Base-by-base conservation (phyloP, 2,888 invertebrate species). In the Lasius fuliginosus region DNA sequence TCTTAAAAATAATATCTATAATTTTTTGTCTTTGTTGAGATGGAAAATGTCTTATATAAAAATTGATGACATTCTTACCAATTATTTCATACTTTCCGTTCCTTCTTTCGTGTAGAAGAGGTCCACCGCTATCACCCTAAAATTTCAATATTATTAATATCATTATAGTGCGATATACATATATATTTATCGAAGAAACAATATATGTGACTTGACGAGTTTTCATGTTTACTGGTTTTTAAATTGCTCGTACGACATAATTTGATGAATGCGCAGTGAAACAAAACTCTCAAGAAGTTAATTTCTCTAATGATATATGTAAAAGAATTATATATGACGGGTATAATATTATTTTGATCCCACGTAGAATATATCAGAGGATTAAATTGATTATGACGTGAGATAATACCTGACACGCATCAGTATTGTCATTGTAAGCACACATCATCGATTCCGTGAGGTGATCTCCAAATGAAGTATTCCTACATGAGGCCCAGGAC, bases 71-170 rank as follows among this genome's bases (percentile, higher is more conserved):
- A 68, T 46, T 90, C 91, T 95, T 95, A 97, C 97, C 97, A 89
- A 96, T 95, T 92, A 96, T 95, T 82, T 96, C 96, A 92, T 96
- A 96, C 93, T 95, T 95, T 85, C 96, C 96, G 83, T 95, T 95
- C 8, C 94, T 91, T 91, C 96, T 95, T 92, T 96, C 95, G 4
- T 95, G 95, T 42, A 96, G 87, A 65, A 97, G 93, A 0, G 97
- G 97, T 2, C 97, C 97, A 27, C 97, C 97, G 91, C 97, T 97
- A 91, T 97, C 97, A 23, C 97, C 97, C 97, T 97, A 94, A 42
- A 49, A 75, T 40, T 36, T 36, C 27, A 33, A 46, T 49, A 62
- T 40, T 42, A 23, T 27, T 36, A 36, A 60, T 23, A 69, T 77
- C 11, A 53, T 68, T 68, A 0, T 15, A 49, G 5, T 12, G 68